Evolutionary conservation across 2,113 vertebrate species (phyloP).

Genomic region (Thunnus maccoyii): DNA sequence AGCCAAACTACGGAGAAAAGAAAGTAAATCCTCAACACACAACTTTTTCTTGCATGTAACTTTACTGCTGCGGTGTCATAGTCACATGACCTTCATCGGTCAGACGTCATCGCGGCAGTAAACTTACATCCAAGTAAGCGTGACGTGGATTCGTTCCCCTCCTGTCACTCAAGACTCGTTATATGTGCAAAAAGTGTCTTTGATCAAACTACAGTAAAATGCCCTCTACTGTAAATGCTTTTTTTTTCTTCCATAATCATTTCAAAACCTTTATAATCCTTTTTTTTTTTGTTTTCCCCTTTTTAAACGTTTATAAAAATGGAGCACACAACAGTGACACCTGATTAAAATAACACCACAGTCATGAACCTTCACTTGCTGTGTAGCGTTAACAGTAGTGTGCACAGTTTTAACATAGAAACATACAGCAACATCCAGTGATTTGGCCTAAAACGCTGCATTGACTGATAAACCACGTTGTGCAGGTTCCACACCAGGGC

Average conservation of each 20-base stretch:
- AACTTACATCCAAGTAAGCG: neutral
- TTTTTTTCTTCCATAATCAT: no score
- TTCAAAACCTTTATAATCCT: neutral
- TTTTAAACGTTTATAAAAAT: conserved; percentile 30
- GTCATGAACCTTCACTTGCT: conserved; percentile 10
- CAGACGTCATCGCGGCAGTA: neutral
- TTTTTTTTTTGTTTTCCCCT: conserved; percentile 32
- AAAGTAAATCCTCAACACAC: neutral
- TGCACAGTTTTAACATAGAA: neutral
- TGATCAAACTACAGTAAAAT: conserved; percentile 33
- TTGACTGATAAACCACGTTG: neutral
- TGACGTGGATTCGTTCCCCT: neutral
- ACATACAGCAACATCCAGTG: neutral
- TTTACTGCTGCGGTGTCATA: neutral
- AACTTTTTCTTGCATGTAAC: neutral
- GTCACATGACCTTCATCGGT: no score
- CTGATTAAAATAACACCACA: conserved; percentile 14
- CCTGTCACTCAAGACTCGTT: neutral
- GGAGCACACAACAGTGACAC: conserved; percentile 25
- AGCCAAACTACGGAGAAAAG: conserved; percentile 17
- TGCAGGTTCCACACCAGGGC: conserved; percentile 27
- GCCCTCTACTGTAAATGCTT: conserved; percentile 1
- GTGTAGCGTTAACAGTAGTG: conserved; percentile 1
- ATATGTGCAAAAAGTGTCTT: conserved; percentile 50
- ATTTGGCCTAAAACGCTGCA: neutral